Evolutionary conservation across 2,888 invertebrate genomes (phyloP), one percentile per base, ranked within the genome.

Genomic region (Sesia bembeciformis): DNA sequence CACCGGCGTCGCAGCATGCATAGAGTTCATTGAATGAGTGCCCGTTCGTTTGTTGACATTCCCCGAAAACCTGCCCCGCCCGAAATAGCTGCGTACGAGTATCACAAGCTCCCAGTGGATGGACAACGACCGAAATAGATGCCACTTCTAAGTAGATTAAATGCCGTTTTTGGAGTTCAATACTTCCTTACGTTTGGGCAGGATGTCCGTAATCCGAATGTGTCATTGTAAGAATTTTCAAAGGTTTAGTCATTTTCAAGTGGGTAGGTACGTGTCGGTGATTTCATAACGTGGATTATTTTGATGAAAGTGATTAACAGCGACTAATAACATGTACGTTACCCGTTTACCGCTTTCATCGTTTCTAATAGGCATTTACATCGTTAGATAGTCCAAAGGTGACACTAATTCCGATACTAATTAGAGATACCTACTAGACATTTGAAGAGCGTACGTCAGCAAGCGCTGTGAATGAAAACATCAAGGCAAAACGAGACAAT

Each of bases 41-140:
- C 71, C 76, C 78, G 83, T 80, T 77, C 81, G 86, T 86, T 85
- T 89, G 88, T 88, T 89, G 88, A 89, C 88, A 87, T 87, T 88
- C 87, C 84, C 87, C 87, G 84, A 88, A 88, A 89, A 89, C 88
- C 86, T 85, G 88, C 85, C 83, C 75, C 72, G 85, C 84, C 78
- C 79, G 81, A 82, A 85, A 87, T 86, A 87, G 82, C 81, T 66
- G 73, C 74, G 76, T 70, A 74, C 68, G 72, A 64, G n/a, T 38
- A 51, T 51, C 67, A 67, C 67, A 61, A 54, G 68, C 70, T 76
- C 85, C 84, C 83, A 79, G 77, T 81, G 76, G 75, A 83, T 76
- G 81, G 83, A 81, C 80, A 76, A 64, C 76, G 78, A 79, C 86
- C 75, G 74, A 87, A 88, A 88, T 88, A 88, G 85, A 83, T 72